Base-by-base conservation (phyloP, 2,113 vertebrate genomes). In the Notarius lentiginosus region DNA sequence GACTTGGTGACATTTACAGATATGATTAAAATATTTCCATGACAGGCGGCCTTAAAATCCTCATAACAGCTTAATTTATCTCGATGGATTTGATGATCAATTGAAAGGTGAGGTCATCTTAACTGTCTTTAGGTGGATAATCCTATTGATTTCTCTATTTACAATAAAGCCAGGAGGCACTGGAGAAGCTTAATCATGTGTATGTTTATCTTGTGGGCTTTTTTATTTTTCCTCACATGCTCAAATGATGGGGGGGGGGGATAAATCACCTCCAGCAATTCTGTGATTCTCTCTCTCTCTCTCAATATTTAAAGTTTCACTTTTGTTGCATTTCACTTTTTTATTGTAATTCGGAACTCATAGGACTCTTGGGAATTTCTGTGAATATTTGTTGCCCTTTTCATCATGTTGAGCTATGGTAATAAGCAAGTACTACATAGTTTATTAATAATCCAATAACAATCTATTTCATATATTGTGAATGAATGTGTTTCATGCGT, bases 61-160 rank as follows among this genome's bases (percentile, higher is more conserved):
- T 82, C 88, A 89, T 89, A 88, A 89, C 70, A 30, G 51, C 76
- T 88, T 53, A 58, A 72, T 76, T 86, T 66, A 87, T 83, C 51
- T 24, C 73, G 68, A 80, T 11, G 22, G 80, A 85, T 83, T 84
- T 55, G 68, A 58, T 81, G 86, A 87, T 89, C 47, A 90, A 79
- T 84, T 75, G 51, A 91, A 92, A 90, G 89, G 87, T 89, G 88
- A 92, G 90, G 79, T 82, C 79, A 68, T 73, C 82, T 88, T 86
- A 88, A 60, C 82, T 86, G 72, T 79, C 89, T 60, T 79, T 20
- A 56, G 84, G 56, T 84, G 60, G 88, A 86, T 88, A 91, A 89
- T 88, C 75, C 65, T 81, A 91, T 90, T 18, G 86, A 91, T 92
- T 86, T 82, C 82, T 90, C 89, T 88, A 84, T 88, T 87, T 85